Base-by-base conservation (phyloP, 2,888 invertebrate genomes). In the Melanostoma scalare region DNA sequence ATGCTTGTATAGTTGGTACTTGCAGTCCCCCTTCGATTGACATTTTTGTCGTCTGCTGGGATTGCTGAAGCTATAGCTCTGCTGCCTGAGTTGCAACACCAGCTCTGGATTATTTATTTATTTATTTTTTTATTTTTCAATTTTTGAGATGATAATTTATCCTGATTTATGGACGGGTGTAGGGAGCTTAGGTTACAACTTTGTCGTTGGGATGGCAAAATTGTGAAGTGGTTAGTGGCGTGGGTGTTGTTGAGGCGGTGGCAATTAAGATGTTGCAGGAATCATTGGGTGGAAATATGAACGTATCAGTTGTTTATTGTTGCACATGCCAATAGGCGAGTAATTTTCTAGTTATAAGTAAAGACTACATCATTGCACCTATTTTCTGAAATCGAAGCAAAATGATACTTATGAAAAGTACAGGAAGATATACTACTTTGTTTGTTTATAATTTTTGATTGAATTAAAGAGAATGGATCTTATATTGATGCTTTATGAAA, bases 141-240 rank as follows among this genome's bases (percentile, higher is more conserved):
- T 74, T 42, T 73, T 61, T 72, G 36, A 44, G 69, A 78, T 73
- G 78, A 84, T 84, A 84, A 84, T 79, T 79, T 79, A 84, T 79
- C 71, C 79, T 84, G 84, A 84, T 84, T 84, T 84, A 84, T 79
- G 79, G 50, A 31, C 60, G 79, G 60, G 68, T 77, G 63, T 77
- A 10, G 61, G 72, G 68, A 56, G 53, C 36, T 67, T 50, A 20
- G 56, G 56, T 61, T 60, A 58, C 52, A 55, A 52, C 61, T 52
- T 69, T 69, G 63, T 55, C 71, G 46, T 71, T 48, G 48, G 5
- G 71, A 36, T 44, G 9, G 9, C 33, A 4, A 30, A 5, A 9
- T 10, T 30, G 31, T 42, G 35, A 38, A 31, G 50, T 35, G 69
- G 63, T 33, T 67, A 8, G 65, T 48, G 44, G 79, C 74, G 84